Evolutionary conservation across 2,113 vertebrate genomes (phyloP).

Genomic region (Mungos mungo): DNA sequence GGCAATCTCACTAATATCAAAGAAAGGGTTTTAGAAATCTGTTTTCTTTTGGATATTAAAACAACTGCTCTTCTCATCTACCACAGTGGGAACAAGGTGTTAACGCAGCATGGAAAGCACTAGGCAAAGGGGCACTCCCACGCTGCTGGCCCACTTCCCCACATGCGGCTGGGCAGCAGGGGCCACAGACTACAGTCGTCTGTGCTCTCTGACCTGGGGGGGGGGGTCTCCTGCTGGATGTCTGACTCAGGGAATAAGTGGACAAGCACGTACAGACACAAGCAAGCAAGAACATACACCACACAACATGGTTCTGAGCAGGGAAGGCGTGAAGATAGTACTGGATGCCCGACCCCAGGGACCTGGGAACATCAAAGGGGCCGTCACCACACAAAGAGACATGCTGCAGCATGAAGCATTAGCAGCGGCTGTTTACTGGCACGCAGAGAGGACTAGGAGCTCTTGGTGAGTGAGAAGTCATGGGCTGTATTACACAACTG

Average conservation of each 20-base stretch:
- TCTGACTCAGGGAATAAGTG: not conserved
- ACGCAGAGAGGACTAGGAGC: not conserved
- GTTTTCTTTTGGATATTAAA: not conserved
- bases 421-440: not conserved
- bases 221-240: not conserved
- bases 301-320: accelerated
- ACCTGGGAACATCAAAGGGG: not conserved
- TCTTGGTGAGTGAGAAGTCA: not conserved
- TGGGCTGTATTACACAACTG: not conserved
- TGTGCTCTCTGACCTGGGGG: not conserved
- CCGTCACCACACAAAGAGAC: not conserved
- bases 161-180: accelerated
- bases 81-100: not conserved
- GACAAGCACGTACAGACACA: not conserved
- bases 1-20: not conserved
- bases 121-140: not conserved
- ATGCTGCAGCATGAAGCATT: accelerated
- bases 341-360: not conserved
- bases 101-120: not conserved
- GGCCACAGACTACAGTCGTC: not conserved
- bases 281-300: not conserved
- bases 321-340: no score
- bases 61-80: not conserved
- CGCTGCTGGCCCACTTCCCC: not conserved
- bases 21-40: not conserved